A percentile compares a stretch with the other conserved stretches of the same genome.
Conservation (phyloP, 2,113 vertebrate species). For the Hucho hucho region DNA sequence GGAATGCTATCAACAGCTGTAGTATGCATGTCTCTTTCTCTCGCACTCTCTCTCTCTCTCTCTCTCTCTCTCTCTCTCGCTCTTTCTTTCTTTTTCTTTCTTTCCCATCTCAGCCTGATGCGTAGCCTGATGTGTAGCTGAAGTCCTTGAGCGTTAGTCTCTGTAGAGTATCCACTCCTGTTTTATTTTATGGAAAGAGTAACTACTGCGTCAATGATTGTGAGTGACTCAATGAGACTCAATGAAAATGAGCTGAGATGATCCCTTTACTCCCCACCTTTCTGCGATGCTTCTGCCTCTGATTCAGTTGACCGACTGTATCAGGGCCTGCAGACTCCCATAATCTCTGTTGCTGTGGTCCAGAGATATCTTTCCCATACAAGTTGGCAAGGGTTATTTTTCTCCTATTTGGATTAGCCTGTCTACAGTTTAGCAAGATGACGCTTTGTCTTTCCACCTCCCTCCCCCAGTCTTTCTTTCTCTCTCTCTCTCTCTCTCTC, state of each 20-base stretch:
- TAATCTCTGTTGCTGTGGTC: not conserved
- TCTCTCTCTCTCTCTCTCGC: no score
- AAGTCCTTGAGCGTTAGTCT: no score
- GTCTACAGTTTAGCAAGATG: not conserved
- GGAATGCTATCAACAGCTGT: no score
- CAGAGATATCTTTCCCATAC: not conserved
- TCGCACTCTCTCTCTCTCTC: no score
- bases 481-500: not conserved
- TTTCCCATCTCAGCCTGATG: no score
- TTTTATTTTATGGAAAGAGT: no score
- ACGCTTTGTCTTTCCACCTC: not conserved
- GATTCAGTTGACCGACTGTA: not conserved
- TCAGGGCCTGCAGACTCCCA: not conserved
- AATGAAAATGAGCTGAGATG: not conserved
- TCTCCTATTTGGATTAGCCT: not conserved
- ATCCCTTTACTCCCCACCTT: not conserved
- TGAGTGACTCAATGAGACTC: not conserved
- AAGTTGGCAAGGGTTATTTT: not conserved
- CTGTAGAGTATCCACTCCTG: not conserved
- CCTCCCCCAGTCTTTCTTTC: not conserved
- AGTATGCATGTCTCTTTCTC: no score
- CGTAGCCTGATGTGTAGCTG: no score
- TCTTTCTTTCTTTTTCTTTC: no score
- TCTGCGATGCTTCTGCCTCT: not conserved
- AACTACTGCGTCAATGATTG: not conserved